phyloP scores from a whole-genome alignment of 2,888 invertebrate genomes.

The Dolomedes plantarius region DNA sequence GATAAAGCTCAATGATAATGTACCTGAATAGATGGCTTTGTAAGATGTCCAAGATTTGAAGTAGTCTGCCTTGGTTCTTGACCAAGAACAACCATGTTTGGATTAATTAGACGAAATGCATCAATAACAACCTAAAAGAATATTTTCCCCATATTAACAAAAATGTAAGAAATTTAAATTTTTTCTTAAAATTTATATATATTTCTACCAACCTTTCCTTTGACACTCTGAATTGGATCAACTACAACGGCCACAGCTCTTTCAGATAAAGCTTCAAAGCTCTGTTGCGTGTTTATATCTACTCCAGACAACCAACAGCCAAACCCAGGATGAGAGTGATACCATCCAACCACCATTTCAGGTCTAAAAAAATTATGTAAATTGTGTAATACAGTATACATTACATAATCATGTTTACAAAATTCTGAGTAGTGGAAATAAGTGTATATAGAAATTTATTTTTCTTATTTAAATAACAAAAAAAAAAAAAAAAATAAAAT shows the following conservation, averaged over 20 bases:
- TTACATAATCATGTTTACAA: too few relatives aligned
- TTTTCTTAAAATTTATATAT: too few relatives aligned
- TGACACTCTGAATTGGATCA: conserved; percentile 99
- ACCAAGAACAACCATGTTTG: conserved; percentile 98
- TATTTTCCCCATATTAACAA: too few relatives aligned
- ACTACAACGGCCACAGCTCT: conserved; percentile 99
- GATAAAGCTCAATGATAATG: conserved; percentile 18
- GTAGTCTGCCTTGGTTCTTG: conserved; percentile 99
- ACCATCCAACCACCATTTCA: conserved; percentile 99
- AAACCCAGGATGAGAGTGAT: conserved; percentile 99
- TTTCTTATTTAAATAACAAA: too few relatives aligned
- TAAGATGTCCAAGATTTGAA: conserved; percentile 97
- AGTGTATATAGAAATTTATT: too few relatives aligned
- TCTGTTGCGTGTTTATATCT: conserved; percentile 99
- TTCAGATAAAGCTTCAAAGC: conserved; percentile 98
- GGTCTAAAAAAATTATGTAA: too few relatives aligned
- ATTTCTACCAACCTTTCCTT: conserved; percentile 82
- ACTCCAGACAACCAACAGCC: conserved; percentile 99
- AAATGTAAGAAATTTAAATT: too few relatives aligned
- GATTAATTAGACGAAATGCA: conserved; percentile 98
- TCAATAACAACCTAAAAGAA: conserved; percentile 81
- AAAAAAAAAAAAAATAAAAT: too few relatives aligned
- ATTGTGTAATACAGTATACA: too few relatives aligned
- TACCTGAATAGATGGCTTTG: conserved; percentile 96
- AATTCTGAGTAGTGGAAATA: too few relatives aligned